Conservation (phyloP, 2,113 vertebrate genomes). For the Lathamus discolor region DNA sequence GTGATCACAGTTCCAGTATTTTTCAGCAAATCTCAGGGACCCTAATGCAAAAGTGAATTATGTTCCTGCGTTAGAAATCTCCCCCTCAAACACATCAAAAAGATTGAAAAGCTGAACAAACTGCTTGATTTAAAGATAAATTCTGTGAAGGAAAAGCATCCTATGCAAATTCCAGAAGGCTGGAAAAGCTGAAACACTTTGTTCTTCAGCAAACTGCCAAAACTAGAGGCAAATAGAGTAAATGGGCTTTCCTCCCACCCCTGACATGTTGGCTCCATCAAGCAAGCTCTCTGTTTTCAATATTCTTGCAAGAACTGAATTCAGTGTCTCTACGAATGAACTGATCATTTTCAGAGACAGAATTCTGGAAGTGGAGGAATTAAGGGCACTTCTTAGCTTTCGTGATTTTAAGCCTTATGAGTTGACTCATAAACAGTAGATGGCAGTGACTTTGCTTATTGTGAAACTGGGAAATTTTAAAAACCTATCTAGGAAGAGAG, state of each 20-base stretch:
- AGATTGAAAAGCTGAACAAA: not conserved
- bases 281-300: not conserved
- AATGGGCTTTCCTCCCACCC: not conserved
- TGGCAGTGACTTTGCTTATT: not conserved
- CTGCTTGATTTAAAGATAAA: not conserved
- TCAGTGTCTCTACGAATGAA: not conserved
- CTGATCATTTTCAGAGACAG: not conserved
- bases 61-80: not conserved
- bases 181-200: not conserved
- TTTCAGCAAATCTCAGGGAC: not conserved
- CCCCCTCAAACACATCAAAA: not conserved
- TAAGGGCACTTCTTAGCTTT: not conserved
- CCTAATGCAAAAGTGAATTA: not conserved
- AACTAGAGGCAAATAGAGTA: not conserved
- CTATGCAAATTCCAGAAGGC: not conserved
- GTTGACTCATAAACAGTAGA: not conserved
- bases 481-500: not conserved
- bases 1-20: not conserved
- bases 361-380: not conserved
- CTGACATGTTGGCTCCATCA: not conserved
- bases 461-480: not conserved
- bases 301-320: not conserved
- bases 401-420: not conserved
- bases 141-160: not conserved
- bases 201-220: not conserved